Conservation (phyloP, 2,888 invertebrate genomes). For the Dasysyrphus albostriatus region DNA sequence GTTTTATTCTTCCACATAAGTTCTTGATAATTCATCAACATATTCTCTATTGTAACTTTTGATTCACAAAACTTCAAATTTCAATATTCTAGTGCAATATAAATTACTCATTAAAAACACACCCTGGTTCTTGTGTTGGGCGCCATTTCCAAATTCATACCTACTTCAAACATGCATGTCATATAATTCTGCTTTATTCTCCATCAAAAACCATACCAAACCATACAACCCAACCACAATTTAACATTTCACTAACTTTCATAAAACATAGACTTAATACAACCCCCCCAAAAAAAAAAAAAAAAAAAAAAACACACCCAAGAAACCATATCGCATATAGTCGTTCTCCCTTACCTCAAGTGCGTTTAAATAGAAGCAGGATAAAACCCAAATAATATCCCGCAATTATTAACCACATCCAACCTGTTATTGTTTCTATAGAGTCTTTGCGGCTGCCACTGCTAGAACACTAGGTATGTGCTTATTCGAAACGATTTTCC, state of each 20-base stretch:
- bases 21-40: background rate
- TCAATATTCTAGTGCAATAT: background rate
- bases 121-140: conserved; percentile 13
- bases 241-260: conserved; percentile 59
- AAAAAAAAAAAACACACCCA: background rate
- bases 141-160: conserved; percentile 36
- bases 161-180: conserved; percentile 2
- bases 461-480: conserved; percentile 59
- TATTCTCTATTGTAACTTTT: background rate
- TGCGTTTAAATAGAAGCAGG: conserved; percentile 14
- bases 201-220: conserved; percentile 8
- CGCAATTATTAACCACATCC: conserved; percentile 76
- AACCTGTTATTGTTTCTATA: conserved; percentile 74
- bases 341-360: background rate
- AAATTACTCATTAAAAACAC: conserved; percentile 10
- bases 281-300: background rate
- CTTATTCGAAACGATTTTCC: conserved; percentile 74
- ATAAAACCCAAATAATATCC: conserved; percentile 72
- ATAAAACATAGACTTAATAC: conserved; percentile 49
- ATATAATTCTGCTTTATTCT: background rate
- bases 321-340: background rate
- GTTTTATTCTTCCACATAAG: background rate
- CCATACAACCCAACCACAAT: conserved; percentile 42
- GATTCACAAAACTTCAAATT: background rate
- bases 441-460: conserved; percentile 30